Evolutionary conservation across 2,113 vertebrate species (phyloP).

Genomic region (Puntigrus tetrazona): DNA sequence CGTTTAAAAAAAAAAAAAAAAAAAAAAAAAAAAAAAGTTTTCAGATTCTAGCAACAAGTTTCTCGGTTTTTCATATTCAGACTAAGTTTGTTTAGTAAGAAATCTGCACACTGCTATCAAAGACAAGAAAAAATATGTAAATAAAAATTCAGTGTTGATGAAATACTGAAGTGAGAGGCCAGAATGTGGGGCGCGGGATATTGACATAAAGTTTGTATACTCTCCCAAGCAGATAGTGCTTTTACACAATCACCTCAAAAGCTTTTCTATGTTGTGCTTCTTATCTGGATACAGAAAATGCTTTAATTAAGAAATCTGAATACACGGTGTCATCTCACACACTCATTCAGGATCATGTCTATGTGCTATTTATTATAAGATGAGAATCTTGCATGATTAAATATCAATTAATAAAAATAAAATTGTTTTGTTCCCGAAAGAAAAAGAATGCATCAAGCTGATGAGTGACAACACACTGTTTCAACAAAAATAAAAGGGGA

Average conservation of each 20-base stretch:
- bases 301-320: neutral
- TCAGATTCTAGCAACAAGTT: neutral
- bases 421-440: neutral
- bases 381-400: neutral
- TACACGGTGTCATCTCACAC: no score
- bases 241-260: neutral
- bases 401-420: neutral
- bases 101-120: neutral
- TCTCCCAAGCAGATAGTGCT: neutral
- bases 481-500: no score
- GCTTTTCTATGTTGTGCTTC: constrained; percentile 6
- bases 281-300: constrained; percentile 21
- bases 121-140: neutral
- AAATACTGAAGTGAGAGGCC: neutral
- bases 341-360: neutral
- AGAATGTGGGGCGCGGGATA: neutral
- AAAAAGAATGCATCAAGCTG: neutral
- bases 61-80: neutral
- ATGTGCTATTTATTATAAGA: neutral
- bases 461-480: neutral
- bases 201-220: neutral
- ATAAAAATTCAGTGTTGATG: neutral
- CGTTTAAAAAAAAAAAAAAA: no score
- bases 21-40: no score
- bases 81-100: neutral